Conservation (phyloP, 2,797 vertebrate species). For the Melanotaenia trifasciata region DNA sequence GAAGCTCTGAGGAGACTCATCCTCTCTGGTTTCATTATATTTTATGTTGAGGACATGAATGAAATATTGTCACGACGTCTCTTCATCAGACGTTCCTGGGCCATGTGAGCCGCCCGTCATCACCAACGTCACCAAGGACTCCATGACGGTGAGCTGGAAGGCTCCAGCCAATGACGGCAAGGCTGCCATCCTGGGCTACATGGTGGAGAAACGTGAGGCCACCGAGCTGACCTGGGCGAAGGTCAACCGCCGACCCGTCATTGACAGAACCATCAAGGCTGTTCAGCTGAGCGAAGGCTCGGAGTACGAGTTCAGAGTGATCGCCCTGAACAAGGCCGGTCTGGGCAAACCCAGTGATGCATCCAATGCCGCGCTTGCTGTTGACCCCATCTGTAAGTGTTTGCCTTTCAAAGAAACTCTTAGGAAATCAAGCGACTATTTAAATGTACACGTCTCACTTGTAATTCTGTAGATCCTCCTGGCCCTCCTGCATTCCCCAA, state of each 20-base stretch:
- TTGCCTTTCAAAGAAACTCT: neutral
- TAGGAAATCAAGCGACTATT: neutral
- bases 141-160: constrained; percentile 99
- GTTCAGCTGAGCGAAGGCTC: constrained; percentile 92
- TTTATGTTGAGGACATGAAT: neutral
- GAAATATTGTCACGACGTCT: neutral
- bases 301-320: constrained; percentile 97
- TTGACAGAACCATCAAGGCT: constrained; percentile 96
- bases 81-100: constrained; percentile 91
- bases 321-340: constrained; percentile 96
- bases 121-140: constrained; percentile 94
- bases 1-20: neutral
- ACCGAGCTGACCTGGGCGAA: constrained; percentile 94
- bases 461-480: constrained; percentile 89
- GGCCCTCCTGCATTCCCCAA: constrained; percentile 98
- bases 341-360: constrained; percentile 95
- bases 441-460: neutral
- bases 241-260: constrained; percentile 93
- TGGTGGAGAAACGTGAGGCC: constrained; percentile 96
- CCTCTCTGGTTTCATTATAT: neutral
- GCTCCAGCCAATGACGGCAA: constrained; percentile 93
- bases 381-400: constrained; percentile 95
- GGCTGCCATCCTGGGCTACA: constrained; percentile 93
- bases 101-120: constrained; percentile 95
- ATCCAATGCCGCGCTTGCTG: constrained; percentile 89